Evolutionary conservation across 2,797 vertebrate species (phyloP).

Genomic region (Etheostoma nigrum): DNA sequence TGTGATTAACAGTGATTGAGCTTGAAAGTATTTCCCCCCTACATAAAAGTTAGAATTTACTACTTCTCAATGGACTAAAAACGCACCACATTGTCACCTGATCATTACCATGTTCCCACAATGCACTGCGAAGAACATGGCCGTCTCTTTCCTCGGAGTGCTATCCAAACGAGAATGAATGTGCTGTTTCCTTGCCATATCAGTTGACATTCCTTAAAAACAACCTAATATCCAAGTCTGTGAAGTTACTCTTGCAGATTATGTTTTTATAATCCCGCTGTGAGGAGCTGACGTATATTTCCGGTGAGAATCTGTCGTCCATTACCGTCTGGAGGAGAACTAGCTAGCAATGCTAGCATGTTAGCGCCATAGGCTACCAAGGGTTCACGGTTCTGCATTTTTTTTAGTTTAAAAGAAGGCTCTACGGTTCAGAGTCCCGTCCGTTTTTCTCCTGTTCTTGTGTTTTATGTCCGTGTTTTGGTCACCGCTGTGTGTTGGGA

Average conservation of each 20-base stretch:
- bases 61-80: rapidly evolving
- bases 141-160: constrained; percentile 34
- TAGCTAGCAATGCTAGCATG: constrained; percentile 41
- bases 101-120: constrained; percentile 49
- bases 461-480: neutral
- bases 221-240: neutral
- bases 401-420: neutral
- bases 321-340: constrained; percentile 5
- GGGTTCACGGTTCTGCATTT: rapidly evolving
- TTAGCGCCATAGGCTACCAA: neutral
- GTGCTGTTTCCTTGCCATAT: neutral
- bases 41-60: rapidly evolving
- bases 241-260: neutral
- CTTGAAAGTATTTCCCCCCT: neutral
- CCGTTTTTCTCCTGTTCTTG: neutral
- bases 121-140: constrained; percentile 79
- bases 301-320: constrained; percentile 58
- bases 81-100: constrained; percentile 24
- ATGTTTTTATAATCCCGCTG: constrained; percentile 43
- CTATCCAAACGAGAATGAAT: constrained; percentile 45
- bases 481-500: neutral
- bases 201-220: constrained; percentile 5
- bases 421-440: rapidly evolving
- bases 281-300: constrained; percentile 38
- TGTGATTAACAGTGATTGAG: neutral